Evolutionary conservation across 2,888 invertebrate genomes (phyloP).

Genomic region (Cremastinae sp.): DNA sequence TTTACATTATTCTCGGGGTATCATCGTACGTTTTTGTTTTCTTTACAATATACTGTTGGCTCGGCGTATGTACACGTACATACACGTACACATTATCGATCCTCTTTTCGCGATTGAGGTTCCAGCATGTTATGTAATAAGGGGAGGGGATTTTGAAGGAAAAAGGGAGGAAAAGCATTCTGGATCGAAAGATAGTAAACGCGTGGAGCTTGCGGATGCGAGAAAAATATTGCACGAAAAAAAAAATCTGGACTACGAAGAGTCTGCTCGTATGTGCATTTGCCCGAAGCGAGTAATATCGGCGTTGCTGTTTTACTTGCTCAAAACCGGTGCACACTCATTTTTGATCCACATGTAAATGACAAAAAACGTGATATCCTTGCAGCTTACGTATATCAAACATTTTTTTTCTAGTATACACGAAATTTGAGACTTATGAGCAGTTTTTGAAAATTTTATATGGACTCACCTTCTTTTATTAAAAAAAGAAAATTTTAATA

Average conservation of each 20-base stretch:
- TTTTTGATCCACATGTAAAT: conserved; percentile 11
- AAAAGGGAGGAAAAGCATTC: conserved; percentile 7
- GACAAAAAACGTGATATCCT: background rate
- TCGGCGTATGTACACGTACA: background rate
- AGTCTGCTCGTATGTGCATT: conserved; percentile 4
- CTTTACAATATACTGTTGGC: background rate
- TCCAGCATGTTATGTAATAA: conserved; percentile 4
- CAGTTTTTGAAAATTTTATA: conserved; percentile 45
- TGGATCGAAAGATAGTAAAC: background rate
- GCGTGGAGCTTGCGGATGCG: conserved; percentile 5
- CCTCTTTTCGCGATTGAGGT: conserved; percentile 17
- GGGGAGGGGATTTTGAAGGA: conserved; percentile 5
- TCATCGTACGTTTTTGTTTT: conserved; percentile 17
- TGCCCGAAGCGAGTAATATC: conserved; percentile 51
- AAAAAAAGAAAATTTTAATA: too few relatives aligned
- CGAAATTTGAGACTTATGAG: conserved; percentile 50
- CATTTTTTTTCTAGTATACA: conserved; percentile 19
- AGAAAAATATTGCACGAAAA: conserved; percentile 13
- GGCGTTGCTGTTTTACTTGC: conserved; percentile 26
- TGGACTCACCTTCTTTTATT: too few relatives aligned
- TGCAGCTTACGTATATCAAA: background rate
- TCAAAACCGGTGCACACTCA: conserved; percentile 29
- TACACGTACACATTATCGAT: background rate
- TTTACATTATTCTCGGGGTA: too few relatives aligned
- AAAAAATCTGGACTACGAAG: conserved; percentile 21